Conservation (phyloP, 2,113 vertebrate species). For the Himantopus leucocephalus region DNA sequence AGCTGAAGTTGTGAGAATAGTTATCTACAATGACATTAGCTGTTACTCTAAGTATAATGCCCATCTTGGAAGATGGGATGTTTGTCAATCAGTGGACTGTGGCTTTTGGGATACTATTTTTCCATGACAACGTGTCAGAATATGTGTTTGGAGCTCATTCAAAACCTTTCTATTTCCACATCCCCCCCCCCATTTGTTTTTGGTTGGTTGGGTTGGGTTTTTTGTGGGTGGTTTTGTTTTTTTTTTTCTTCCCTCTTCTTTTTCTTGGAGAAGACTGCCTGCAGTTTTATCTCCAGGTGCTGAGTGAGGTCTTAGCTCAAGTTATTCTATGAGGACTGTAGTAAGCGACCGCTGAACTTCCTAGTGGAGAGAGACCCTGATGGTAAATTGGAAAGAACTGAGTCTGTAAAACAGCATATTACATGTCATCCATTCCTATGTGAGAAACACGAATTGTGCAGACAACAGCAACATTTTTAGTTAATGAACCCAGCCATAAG, state of each 20-base stretch:
- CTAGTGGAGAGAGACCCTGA: neutral
- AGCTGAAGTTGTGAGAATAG: neutral
- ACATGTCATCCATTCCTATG: neutral
- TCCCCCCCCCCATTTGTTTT: neutral
- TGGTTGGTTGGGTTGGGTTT: neutral
- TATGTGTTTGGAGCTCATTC: neutral
- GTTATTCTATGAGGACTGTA: neutral
- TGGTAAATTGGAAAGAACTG: neutral
- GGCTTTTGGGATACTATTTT: neutral
- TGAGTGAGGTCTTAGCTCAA: neutral
- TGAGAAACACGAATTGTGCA: neutral
- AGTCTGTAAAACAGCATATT: neutral
- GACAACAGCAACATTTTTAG: slow-evolving; percentile 2
- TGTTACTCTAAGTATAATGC: neutral
- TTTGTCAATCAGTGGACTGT: neutral
- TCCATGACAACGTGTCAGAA: neutral
- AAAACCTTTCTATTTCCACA: neutral
- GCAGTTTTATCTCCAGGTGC: neutral
- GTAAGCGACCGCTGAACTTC: neutral
- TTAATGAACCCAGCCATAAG: slow-evolving; percentile 9
- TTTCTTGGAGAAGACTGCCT: neutral
- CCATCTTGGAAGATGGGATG: neutral
- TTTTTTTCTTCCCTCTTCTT: no score
- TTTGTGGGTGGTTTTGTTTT: neutral
- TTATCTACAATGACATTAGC: neutral